phyloP scores from a whole-genome alignment of 1,140 invertebrate genomes.

The Drosophila biarmipes region DNA sequence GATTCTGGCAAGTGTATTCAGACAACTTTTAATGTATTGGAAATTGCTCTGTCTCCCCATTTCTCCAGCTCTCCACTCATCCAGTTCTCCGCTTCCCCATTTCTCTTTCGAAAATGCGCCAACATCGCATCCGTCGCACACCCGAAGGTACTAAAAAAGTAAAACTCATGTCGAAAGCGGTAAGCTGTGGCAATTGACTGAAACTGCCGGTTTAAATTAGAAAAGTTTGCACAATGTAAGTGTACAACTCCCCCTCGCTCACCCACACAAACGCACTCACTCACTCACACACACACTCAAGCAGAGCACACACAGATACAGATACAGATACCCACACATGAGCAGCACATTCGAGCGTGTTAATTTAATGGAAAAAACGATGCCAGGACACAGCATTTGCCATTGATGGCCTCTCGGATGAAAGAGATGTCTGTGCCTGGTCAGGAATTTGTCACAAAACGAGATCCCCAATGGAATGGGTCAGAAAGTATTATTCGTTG shows the following conservation, averaged over 20 bases:
- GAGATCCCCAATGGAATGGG: slow-evolving; percentile 14
- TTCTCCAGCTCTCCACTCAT: slow-evolving; percentile 9
- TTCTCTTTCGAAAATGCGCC: slow-evolving; percentile 42
- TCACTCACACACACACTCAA: slow-evolving; percentile 6
- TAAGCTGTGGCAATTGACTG: slow-evolving; percentile 81
- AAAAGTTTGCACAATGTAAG: slow-evolving; percentile 79
- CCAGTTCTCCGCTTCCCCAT: not conserved
- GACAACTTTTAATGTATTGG: slow-evolving; percentile 81
- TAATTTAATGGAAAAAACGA: slow-evolving; percentile 78
- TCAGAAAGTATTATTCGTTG: slow-evolving; percentile 25
- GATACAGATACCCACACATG: not conserved
- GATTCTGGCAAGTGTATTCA: slow-evolving; percentile 74
- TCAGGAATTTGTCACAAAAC: slow-evolving; percentile 41
- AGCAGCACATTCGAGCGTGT: slow-evolving; percentile 67
- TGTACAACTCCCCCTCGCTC: slow-evolving; percentile 50
- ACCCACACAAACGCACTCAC: slow-evolving; percentile 13
- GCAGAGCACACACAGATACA: not conserved
- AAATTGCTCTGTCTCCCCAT: slow-evolving; percentile 51
- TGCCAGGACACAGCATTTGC: slow-evolving; percentile 38
- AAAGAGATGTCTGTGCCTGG: slow-evolving; percentile 48
- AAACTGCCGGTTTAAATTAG: slow-evolving; percentile 82
- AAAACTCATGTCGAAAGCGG: slow-evolving; percentile 81
- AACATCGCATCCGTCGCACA: slow-evolving; percentile 51
- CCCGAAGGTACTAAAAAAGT: slow-evolving; percentile 74
- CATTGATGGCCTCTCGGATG: slow-evolving; percentile 44